Evolutionary conservation across 2,888 invertebrate genomes (phyloP).

Genomic region (Athrips mouffetella): DNA sequence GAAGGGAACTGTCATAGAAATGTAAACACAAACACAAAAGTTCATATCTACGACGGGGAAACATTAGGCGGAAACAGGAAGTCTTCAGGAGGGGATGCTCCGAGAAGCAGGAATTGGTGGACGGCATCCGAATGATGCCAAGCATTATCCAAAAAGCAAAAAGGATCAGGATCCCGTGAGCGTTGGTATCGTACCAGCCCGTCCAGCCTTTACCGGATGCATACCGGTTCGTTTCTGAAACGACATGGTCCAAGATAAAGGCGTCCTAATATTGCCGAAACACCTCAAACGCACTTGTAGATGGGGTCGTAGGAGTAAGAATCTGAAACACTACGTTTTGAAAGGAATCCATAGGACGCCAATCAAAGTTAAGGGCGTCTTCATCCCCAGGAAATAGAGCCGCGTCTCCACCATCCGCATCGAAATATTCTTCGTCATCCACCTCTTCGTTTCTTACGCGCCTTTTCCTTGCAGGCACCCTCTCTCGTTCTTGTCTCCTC

Average conservation of each 20-base stretch:
- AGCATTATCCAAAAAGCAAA: not conserved
- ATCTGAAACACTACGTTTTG: no score
- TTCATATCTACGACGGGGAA: not conserved
- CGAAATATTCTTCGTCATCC: no score
- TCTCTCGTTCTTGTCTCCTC: no score
- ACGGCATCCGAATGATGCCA: not conserved
- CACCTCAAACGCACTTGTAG: not conserved
- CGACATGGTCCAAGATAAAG: not conserved
- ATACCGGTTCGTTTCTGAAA: not conserved
- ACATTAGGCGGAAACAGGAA: not conserved
- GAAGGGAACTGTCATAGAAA: not conserved
- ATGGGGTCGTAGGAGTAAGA: not conserved
- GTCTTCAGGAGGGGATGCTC: not conserved
- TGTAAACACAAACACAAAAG: not conserved
- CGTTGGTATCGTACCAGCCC: not conserved
- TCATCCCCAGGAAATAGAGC: not conserved
- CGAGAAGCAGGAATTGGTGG: not conserved
- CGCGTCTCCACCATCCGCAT: not conserved
- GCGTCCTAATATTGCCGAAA: not conserved
- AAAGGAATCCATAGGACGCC: no score
- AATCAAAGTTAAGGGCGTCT: no score
- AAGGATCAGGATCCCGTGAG: not conserved
- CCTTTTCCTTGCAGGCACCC: no score
- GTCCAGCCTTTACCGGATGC: no score
- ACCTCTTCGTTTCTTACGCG: no score